Percentiles rank a stretch among this genome's conserved stretches.
phyloP scores from a whole-genome alignment of 2,797 vertebrate genomes.

The Sphenopsis melanotis region DNA sequence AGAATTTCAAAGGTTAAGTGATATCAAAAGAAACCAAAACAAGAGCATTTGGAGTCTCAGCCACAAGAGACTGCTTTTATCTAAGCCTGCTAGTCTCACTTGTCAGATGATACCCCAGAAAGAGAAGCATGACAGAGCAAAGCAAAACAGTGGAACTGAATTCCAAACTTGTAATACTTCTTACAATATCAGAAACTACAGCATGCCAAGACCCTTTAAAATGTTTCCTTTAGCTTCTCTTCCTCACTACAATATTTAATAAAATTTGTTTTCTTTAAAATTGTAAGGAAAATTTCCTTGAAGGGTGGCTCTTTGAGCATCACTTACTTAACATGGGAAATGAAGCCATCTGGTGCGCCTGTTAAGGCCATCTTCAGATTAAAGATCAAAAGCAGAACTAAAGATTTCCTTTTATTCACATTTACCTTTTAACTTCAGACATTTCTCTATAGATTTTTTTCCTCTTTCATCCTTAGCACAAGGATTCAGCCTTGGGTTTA shows the following conservation, averaged over 20 bases:
- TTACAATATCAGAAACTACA: background rate
- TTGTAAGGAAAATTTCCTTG: background rate
- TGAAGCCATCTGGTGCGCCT: background rate
- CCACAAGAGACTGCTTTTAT: background rate
- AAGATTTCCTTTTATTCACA: background rate
- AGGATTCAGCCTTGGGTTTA: background rate
- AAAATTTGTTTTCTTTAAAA: background rate
- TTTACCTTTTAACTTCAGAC: background rate
- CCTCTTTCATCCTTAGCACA: background rate
- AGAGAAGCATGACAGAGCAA: background rate
- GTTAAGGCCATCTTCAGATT: background rate
- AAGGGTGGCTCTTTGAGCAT: background rate
- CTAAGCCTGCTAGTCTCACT: background rate
- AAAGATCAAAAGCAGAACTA: background rate
- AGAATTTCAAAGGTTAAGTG: background rate
- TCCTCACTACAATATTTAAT: background rate
- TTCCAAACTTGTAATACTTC: background rate
- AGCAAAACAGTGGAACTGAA: background rate
- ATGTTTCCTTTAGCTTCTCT: background rate
- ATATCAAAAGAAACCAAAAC: background rate
- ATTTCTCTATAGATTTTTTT: background rate
- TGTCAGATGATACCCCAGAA: background rate
- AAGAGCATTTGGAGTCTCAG: background rate
- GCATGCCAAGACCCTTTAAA: background rate
- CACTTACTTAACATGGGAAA: background rate